Evolutionary conservation across 2,888 invertebrate genomes (phyloP).

Genomic region (Macrosoma leucophasiata): DNA sequence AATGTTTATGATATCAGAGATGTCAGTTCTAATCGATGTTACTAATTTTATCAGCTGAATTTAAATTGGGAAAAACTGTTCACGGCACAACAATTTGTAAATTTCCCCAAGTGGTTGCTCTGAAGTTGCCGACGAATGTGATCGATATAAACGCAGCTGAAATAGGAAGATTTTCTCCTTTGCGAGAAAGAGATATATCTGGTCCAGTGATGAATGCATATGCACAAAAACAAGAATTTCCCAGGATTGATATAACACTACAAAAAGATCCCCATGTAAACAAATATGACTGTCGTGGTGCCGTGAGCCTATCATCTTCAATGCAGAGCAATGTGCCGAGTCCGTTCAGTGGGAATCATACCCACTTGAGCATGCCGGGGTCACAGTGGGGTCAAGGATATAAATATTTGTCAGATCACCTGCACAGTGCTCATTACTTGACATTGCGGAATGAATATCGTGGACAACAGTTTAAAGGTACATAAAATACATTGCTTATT

Average conservation of each 20-base stretch:
- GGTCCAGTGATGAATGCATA: slow-evolving; percentile 75
- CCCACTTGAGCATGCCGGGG: slow-evolving; percentile 85
- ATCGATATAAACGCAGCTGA: slow-evolving; percentile 79
- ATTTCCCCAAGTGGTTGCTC: slow-evolving; percentile 69
- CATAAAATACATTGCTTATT: slow-evolving; percentile 20
- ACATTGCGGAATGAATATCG: slow-evolving; percentile 70
- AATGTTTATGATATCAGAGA: too few species aligned
- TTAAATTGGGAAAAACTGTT: slow-evolving; percentile 45
- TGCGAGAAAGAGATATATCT: slow-evolving; percentile 78
- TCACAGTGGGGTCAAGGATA: slow-evolving; percentile 81
- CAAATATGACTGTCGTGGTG: slow-evolving; percentile 81
- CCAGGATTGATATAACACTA: slow-evolving; percentile 47
- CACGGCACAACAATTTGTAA: slow-evolving; percentile 63
- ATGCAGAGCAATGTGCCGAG: slow-evolving; percentile 87
- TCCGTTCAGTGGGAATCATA: slow-evolving; percentile 77
- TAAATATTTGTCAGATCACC: slow-evolving; percentile 81
- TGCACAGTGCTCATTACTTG: slow-evolving; percentile 79
- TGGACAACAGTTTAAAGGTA: slow-evolving; percentile 48
- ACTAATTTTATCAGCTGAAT: slow-evolving; percentile 35
- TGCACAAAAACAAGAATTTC: slow-evolving; percentile 40
- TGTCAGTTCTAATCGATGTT: too few species aligned
- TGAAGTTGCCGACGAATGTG: slow-evolving; percentile 78
- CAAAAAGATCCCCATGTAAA: slow-evolving; percentile 76
- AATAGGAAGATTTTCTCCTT: slow-evolving; percentile 79
- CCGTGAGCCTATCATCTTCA: slow-evolving; percentile 79